phyloP scores from a whole-genome alignment of 2,113 vertebrate genomes.

The Sorex fumeus region DNA sequence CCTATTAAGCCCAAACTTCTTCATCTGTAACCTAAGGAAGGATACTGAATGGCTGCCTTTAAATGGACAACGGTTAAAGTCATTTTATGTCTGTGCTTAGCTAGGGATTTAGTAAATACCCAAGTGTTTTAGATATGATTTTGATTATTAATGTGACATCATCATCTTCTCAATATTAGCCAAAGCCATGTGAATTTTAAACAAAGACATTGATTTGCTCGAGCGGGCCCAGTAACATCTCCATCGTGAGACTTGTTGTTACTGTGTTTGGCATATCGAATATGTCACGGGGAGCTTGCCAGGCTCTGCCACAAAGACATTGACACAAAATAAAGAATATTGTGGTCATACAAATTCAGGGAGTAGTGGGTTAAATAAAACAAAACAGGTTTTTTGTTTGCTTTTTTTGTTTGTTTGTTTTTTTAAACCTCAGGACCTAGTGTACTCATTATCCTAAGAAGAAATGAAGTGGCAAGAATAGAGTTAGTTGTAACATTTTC shows the following conservation, averaged over 20 bases:
- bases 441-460: neutral
- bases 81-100: neutral
- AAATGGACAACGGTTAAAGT: neutral
- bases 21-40: neutral
- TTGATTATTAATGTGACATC: neutral
- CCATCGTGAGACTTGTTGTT: too few relatives aligned
- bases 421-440: neutral
- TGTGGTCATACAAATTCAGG: neutral
- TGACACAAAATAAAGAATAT: neutral
- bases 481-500: neutral
- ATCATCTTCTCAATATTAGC: neutral
- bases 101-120: neutral
- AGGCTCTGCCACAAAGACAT: conserved; percentile 52
- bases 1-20: neutral
- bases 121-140: neutral
- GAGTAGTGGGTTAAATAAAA: conserved; percentile 23
- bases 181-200: neutral
- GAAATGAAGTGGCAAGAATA: neutral
- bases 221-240: too few relatives aligned
- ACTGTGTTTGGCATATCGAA: too few relatives aligned
- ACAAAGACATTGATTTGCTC: conserved; percentile 35
- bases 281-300: too few relatives aligned
- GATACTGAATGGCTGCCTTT: neutral
- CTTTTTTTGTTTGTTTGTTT: too few relatives aligned
- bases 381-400: neutral